A percentile compares a stretch with the other conserved stretches of the same genome.
Conservation (phyloP, 2,888 invertebrate genomes). For the Liodrosophila aerea region DNA sequence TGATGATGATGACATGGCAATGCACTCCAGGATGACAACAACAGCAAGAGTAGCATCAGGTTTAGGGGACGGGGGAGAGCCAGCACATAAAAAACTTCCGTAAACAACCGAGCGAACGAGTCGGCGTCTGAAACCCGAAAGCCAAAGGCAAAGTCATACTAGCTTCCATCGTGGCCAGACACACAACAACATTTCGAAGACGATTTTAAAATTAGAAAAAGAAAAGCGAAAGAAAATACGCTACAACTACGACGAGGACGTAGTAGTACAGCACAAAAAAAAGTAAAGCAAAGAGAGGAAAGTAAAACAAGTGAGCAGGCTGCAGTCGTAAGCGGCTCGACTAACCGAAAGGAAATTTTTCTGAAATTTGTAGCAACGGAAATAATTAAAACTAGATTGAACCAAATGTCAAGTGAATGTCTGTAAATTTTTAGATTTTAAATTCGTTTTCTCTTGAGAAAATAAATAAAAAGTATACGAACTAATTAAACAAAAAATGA, state of each 20-base stretch:
- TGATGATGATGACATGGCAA: slow-evolving; percentile 56
- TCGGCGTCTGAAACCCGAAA: slow-evolving; percentile 24
- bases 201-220: slow-evolving; percentile 75
- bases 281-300: slow-evolving; percentile 8
- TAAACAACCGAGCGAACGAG: slow-evolving; percentile 52
- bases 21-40: slow-evolving; percentile 61
- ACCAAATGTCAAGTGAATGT: no score
- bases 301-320: slow-evolving; percentile 6
- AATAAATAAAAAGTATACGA: no score
- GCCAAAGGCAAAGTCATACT: slow-evolving; percentile 40
- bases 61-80: not conserved
- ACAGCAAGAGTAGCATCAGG: slow-evolving; percentile 15
- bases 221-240: slow-evolving; percentile 35
- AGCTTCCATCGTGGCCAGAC: slow-evolving; percentile 28
- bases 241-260: slow-evolving; percentile 3
- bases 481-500: no score
- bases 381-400: no score
- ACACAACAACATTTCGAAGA: slow-evolving; percentile 66
- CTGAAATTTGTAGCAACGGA: no score
- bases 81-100: slow-evolving; percentile 63
- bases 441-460: no score
- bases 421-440: no score
- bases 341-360: not conserved
- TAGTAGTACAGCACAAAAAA: slow-evolving; percentile 17
- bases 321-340: not conserved